phyloP scores from a whole-genome alignment of 2,888 invertebrate genomes.

The Eretmocerus hayati region DNA sequence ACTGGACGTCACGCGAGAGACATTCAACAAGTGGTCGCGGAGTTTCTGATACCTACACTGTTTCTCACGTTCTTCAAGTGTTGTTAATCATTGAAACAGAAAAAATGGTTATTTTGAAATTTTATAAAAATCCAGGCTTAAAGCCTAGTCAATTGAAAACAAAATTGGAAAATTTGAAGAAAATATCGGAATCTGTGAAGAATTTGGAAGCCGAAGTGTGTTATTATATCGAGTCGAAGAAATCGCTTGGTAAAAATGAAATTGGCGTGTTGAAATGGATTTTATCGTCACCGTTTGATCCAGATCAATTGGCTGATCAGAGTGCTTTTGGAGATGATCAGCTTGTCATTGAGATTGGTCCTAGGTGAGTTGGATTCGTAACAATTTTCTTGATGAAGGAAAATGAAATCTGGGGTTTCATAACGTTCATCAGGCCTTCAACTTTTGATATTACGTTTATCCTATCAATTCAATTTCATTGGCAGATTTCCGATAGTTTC shows the following conservation, averaged over 20 bases:
- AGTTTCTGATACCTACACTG: too few relatives aligned
- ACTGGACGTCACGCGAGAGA: too few relatives aligned
- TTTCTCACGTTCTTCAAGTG: too few relatives aligned
- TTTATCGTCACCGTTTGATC: conserved; percentile 63
- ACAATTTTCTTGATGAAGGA: too few relatives aligned
- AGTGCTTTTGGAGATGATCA: conserved; percentile 48
- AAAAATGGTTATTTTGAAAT: conserved; percentile 54
- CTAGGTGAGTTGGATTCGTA: conserved; percentile 61
- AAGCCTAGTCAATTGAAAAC: conserved; percentile 31
- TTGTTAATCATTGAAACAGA: neutral
- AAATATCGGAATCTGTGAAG: conserved; percentile 40
- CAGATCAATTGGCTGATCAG: conserved; percentile 53
- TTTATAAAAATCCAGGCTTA: conserved; percentile 55
- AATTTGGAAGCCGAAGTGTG: conserved; percentile 67
- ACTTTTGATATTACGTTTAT: conserved; percentile 2
- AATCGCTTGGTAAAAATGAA: conserved; percentile 55
- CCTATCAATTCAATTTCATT: neutral
- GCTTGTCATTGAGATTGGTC: conserved; percentile 78
- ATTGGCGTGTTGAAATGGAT: conserved; percentile 69
- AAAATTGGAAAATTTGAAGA: conserved; percentile 28
- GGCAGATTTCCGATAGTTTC: too few relatives aligned
- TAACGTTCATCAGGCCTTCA: too few relatives aligned
- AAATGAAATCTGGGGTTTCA: too few relatives aligned
- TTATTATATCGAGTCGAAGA: conserved; percentile 61
- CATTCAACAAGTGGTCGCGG: too few relatives aligned